Conservation (phyloP, 2,113 vertebrate species). For the Aspidoscelis tigris region DNA sequence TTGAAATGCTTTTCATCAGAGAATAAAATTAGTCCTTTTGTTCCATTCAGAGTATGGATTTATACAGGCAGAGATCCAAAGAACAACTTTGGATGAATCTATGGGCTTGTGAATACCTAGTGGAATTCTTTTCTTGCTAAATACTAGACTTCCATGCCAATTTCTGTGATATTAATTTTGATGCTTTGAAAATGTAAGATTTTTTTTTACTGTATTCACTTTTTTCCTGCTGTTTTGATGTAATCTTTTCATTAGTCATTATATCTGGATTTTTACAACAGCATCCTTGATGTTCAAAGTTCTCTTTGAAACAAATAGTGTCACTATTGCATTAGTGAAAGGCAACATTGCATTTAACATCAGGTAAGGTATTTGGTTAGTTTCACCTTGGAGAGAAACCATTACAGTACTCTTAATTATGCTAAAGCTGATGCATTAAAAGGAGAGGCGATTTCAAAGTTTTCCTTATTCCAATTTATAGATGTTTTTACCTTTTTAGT, state of each 20-base stretch:
- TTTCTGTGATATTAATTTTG: conserved; percentile 12
- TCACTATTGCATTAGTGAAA: neutral
- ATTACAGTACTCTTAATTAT: neutral
- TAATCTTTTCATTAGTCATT: neutral
- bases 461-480: neutral
- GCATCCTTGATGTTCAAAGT: neutral
- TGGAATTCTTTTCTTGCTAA: neutral
- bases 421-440: neutral
- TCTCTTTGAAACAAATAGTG: neutral
- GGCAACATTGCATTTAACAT: neutral
- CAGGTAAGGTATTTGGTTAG: neutral
- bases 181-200: neutral
- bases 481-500: neutral
- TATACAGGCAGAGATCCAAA: neutral
- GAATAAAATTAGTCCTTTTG: conserved; percentile 44
- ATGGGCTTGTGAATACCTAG: neutral
- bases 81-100: neutral
- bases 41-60: conserved; percentile 10
- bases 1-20: conserved; percentile 46
- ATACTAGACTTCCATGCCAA: neutral
- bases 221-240: conserved; percentile 7
- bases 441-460: neutral
- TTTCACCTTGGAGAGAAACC: neutral
- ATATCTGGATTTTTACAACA: neutral
- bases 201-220: conserved; percentile 1